Conservation (phyloP, 2,888 invertebrate genomes). For the Trichacis sp. region DNA sequence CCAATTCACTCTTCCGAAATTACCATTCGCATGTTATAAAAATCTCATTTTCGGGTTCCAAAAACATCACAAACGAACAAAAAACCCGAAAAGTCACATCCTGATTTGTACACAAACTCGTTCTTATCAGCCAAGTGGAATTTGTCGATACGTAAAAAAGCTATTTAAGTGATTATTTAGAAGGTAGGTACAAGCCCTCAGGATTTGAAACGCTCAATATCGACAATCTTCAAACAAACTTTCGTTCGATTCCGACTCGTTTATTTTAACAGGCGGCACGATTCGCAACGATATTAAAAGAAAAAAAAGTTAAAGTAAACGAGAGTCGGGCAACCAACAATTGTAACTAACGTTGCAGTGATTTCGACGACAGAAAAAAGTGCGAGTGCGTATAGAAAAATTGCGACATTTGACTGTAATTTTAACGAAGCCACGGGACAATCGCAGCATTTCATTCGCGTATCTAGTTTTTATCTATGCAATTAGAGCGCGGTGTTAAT, state of each 20-base stretch:
- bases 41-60: too few species aligned
- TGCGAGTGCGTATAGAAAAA: background rate
- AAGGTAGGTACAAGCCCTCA: slow-evolving; percentile 36
- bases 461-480: slow-evolving; percentile 53
- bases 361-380: background rate
- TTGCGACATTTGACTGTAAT: background rate
- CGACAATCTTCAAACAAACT: slow-evolving; percentile 40
- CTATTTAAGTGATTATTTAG: slow-evolving; percentile 11
- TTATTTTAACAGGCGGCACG: background rate
- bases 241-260: slow-evolving; percentile 3
- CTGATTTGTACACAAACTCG: too few species aligned
- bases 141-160: slow-evolving; percentile 20
- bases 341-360: too few species aligned
- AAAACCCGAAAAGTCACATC: too few species aligned
- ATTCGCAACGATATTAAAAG: background rate
- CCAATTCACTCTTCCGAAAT: too few species aligned
- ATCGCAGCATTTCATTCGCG: slow-evolving; percentile 52
- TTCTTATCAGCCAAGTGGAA: background rate
- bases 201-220: slow-evolving; percentile 39
- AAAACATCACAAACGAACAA: too few species aligned
- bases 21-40: too few species aligned
- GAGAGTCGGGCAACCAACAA: background rate
- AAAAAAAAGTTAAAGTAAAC: background rate
- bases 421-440: slow-evolving; percentile 33
- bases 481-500: slow-evolving; percentile 37